These are phyloP conservation scores for Cynoglossus semilaevis DNA, from an alignment of 2,113 vertebrate genomes.

Conservation along the genomic window DNA sequence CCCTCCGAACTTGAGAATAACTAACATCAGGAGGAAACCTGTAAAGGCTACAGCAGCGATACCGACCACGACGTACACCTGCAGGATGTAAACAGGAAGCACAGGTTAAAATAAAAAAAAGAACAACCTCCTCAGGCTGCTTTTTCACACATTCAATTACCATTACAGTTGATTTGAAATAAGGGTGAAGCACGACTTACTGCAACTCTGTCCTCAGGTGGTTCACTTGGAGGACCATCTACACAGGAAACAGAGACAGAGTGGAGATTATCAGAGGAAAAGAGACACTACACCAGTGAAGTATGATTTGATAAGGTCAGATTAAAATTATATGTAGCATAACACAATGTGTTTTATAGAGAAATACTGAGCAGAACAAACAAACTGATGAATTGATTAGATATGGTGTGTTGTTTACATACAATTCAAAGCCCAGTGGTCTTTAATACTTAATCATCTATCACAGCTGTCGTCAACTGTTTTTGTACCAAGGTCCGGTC, in stretches of 20 bases:
- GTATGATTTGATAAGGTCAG: not conserved
- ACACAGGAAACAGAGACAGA: too few species aligned
- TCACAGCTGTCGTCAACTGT: too few species aligned
- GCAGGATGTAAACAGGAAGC: slow-evolving; percentile 7
- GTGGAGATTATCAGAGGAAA: slow-evolving; percentile 11
- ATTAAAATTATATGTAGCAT: not conserved
- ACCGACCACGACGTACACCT: slow-evolving; percentile 96
- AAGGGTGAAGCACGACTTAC: slow-evolving; percentile 83
- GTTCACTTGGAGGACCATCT: slow-evolving; percentile 82
- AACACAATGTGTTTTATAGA: too few species aligned
- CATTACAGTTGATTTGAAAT: too few species aligned
- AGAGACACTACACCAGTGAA: slow-evolving; percentile 4
- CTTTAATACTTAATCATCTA: not conserved
- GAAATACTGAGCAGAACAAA: not conserved
- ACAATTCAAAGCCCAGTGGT: not conserved
- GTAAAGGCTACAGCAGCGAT: slow-evolving; percentile 93
- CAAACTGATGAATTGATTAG: not conserved
- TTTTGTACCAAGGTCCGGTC: too few species aligned
- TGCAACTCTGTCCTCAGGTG: slow-evolving; percentile 87
- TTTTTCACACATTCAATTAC: too few species aligned
- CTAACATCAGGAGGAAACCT: slow-evolving; percentile 91
- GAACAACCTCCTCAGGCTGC: not conserved
- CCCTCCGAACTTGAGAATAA: slow-evolving; percentile 95
- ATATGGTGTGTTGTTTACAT: not conserved
- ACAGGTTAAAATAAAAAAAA: slow-evolving; percentile 12